Percentiles rank a stretch among this genome's conserved stretches.
phyloP scores from a whole-genome alignment of 2,888 invertebrate species.

The Yponomeuta cagnagella region DNA sequence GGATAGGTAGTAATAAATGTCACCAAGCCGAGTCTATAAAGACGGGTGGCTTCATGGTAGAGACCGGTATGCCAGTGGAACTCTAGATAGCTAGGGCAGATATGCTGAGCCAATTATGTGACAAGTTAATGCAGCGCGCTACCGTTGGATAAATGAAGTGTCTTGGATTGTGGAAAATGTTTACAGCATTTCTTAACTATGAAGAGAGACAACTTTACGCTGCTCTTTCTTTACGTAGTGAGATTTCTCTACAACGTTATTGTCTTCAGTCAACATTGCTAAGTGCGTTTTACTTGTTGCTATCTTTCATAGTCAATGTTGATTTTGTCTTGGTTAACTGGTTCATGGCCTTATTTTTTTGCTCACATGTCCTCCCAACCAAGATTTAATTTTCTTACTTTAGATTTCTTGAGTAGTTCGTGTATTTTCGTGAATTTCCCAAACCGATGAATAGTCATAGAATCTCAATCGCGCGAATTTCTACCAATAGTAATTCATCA shows the following conservation, averaged over 20 bases:
- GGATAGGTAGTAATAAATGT: conserved; percentile 31
- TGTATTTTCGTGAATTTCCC: no score
- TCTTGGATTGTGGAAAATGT: not conserved
- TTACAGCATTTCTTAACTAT: not conserved
- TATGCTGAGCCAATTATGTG: not conserved
- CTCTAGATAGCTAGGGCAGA: conserved; percentile 8
- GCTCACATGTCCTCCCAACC: no score
- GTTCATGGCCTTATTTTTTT: no score
- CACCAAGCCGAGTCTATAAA: conserved; percentile 32
- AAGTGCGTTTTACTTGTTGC: not conserved
- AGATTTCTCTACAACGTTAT: not conserved
- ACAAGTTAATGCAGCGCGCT: not conserved
- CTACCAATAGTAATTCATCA: not conserved
- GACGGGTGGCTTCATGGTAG: conserved; percentile 26
- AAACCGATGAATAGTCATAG: no score
- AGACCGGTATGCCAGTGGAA: conserved; percentile 10
- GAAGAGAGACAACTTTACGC: not conserved
- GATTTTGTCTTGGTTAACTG: no score
- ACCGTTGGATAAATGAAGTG: not conserved
- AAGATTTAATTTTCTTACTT: no score
- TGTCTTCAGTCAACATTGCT: not conserved
- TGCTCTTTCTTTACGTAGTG: not conserved
- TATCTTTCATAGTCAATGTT: not conserved
- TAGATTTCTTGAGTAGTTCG: no score
- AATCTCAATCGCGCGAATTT: no score